A percentile compares a stretch with the other conserved stretches of the same genome.
Evolutionary conservation across 2,888 invertebrate species (phyloP).

Genomic region (Bombylius major): DNA sequence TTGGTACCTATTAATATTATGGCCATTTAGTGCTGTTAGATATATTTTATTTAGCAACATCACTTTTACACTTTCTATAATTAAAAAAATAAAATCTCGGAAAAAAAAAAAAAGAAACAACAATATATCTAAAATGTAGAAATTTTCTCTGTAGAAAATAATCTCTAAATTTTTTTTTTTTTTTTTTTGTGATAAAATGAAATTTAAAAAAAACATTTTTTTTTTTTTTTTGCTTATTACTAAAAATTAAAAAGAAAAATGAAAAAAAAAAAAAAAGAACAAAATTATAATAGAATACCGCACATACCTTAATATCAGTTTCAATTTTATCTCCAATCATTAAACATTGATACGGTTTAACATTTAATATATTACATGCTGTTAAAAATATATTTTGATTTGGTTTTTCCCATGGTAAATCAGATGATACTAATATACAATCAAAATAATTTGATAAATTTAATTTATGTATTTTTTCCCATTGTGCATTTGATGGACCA

Average conservation of each 20-base stretch:
- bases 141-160: no score
- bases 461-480: constrained; percentile 72
- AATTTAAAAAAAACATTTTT: not conserved
- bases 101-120: not conserved
- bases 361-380: constrained; percentile 62
- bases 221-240: constrained; percentile 6
- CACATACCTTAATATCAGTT: constrained; percentile 61
- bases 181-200: not conserved
- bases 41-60: no score
- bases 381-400: constrained; percentile 68
- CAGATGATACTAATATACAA: constrained; percentile 68
- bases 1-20: not conserved
- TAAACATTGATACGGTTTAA: constrained; percentile 61
- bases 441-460: constrained; percentile 62
- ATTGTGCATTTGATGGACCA: constrained; percentile 74
- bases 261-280: constrained; percentile 1
- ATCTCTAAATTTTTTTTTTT: not conserved
- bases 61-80: not conserved
- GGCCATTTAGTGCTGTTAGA: not conserved
- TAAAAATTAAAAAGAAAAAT: constrained; percentile 1
- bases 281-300: not conserved
- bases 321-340: constrained; percentile 84
- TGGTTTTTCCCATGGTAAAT: constrained; percentile 78
- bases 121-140: not conserved
- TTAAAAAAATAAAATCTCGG: not conserved